These are phyloP conservation scores for Drosophila meridionalis DNA, from an alignment of 2,888 invertebrate genomes.

Conservation along the genomic window DNA sequence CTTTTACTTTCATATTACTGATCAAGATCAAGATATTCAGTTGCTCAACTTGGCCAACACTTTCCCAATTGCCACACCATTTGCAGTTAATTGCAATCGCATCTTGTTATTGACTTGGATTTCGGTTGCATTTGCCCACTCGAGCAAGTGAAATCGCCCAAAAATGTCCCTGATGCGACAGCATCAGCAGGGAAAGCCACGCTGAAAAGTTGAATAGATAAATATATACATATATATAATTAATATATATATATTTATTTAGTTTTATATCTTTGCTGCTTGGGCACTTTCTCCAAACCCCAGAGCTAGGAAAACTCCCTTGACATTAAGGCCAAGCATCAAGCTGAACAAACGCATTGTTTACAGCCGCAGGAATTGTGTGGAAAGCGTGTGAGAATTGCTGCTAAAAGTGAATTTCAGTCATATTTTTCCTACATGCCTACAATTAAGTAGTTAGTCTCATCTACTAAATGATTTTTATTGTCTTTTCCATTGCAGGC, in stretches of 20 bases:
- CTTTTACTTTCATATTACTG: slow-evolving; percentile 74
- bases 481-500: slow-evolving; percentile 86
- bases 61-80: slow-evolving; percentile 67
- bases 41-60: slow-evolving; percentile 54
- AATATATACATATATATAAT: background rate
- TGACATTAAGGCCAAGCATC: slow-evolving; percentile 20
- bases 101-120: slow-evolving; percentile 37
- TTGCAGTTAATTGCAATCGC: slow-evolving; percentile 64
- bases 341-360: slow-evolving; percentile 35
- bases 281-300: slow-evolving; percentile 59
- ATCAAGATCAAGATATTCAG: slow-evolving; percentile 62
- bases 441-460: background rate
- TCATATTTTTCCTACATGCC: background rate
- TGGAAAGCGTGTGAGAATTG: slow-evolving; percentile 50
- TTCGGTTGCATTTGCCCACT: slow-evolving; percentile 32
- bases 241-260: background rate
- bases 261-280: slow-evolving; percentile 45
- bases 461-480: slow-evolving; percentile 3
- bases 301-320: slow-evolving; percentile 20
- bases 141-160: slow-evolving; percentile 63
- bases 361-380: slow-evolving; percentile 23
- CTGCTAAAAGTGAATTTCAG: background rate
- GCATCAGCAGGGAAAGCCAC: background rate
- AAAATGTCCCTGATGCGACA: slow-evolving; percentile 58
- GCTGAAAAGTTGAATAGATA: background rate